Conservation (phyloP, 2,888 invertebrate species). For the Scaptomyza caliginosa region DNA sequence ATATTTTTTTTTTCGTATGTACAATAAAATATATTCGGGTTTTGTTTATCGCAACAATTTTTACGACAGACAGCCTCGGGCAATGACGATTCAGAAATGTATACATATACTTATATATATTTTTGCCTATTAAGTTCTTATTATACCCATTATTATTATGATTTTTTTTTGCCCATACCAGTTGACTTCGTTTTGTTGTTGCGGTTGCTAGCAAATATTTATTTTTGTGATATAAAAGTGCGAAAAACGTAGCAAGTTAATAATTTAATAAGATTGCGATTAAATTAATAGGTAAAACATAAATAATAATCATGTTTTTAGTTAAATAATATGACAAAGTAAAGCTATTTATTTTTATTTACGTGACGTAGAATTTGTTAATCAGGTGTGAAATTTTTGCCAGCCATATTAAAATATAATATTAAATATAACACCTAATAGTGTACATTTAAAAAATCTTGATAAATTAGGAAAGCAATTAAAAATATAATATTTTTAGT, state of each 20-base stretch:
- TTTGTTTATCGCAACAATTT: conserved; percentile 40
- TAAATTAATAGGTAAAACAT: neutral
- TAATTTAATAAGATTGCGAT: neutral
- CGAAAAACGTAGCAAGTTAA: neutral
- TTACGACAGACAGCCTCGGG: conserved; percentile 12
- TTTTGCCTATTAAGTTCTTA: conserved; percentile 29
- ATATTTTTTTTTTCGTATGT: too few species aligned
- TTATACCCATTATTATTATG: too few species aligned
- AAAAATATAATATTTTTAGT: too few species aligned
- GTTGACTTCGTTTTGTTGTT: neutral
- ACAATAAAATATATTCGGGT: conserved; percentile 7
- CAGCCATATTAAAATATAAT: too few species aligned
- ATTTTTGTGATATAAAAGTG: neutral
- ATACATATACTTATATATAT: neutral
- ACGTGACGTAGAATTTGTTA: too few species aligned
- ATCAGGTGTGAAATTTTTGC: too few species aligned
- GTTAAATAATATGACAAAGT: too few species aligned
- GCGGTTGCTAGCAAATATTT: neutral
- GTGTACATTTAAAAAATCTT: too few species aligned
- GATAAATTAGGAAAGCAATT: too few species aligned
- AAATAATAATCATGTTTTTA: too few species aligned
- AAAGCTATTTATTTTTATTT: too few species aligned
- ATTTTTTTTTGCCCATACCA: conserved; percentile 23
- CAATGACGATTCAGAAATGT: conserved; percentile 33
- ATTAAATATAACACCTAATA: too few species aligned